These are phyloP conservation scores for Papilio polytes DNA, from an alignment of 1,140 invertebrate genomes.

Conservation along the genomic window DNA sequence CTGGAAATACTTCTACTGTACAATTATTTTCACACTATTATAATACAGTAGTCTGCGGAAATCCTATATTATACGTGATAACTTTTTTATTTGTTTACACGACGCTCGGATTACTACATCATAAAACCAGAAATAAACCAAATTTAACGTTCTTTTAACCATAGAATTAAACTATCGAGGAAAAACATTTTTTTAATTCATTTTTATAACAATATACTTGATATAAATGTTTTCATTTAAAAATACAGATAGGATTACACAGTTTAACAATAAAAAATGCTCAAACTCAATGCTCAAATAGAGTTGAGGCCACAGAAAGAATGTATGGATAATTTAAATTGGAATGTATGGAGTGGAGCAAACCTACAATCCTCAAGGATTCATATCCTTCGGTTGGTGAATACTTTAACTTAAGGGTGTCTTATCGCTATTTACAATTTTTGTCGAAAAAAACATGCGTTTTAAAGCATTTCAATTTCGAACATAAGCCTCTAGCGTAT, in stretches of 20 bases:
- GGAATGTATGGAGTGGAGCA: no score
- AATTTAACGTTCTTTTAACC: background rate
- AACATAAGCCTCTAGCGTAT: slow-evolving; percentile 7
- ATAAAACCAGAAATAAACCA: background rate
- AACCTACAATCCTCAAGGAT: background rate
- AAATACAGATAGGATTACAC: no score
- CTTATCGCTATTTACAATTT: background rate
- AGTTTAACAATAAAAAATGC: no score
- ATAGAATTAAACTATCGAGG: background rate
- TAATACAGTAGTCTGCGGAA: background rate
- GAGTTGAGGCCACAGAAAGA: no score
- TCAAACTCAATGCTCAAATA: no score
- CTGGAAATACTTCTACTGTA: no score
- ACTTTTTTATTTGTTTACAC: background rate
- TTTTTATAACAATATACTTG: no score
- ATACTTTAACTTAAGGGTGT: background rate
- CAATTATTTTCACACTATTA: background rate
- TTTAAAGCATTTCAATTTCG: background rate
- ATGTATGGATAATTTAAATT: no score
- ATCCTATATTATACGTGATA: background rate
- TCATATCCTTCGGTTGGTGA: background rate
- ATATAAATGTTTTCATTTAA: no score
- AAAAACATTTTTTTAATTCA: background rate
- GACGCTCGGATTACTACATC: background rate
- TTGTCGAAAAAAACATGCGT: background rate